phyloP scores from a whole-genome alignment of 2,888 invertebrate genomes.

The Zeuzera pyrina region DNA sequence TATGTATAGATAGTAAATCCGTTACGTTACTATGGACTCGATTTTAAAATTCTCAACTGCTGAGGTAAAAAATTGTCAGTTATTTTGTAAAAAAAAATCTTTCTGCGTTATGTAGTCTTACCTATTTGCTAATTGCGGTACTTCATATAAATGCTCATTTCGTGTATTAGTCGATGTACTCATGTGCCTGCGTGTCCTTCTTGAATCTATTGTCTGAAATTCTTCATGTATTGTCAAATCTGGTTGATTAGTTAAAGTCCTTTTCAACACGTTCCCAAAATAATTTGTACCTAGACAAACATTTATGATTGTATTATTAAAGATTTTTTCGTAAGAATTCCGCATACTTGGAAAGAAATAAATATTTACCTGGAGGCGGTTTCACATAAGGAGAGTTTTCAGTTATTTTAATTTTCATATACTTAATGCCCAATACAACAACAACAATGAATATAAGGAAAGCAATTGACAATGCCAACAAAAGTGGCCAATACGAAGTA shows the following conservation, averaged over 20 bases:
- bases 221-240: conserved; percentile 83
- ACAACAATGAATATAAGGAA: conserved; percentile 58
- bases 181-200: conserved; percentile 43
- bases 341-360: background rate
- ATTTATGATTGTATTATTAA: too few species aligned
- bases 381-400: conserved; percentile 59
- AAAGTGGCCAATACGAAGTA: conserved; percentile 56
- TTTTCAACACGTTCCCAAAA: conserved; percentile 87
- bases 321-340: too few species aligned
- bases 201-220: conserved; percentile 85
- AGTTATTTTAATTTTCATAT: conserved; percentile 56
- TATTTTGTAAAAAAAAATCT: too few species aligned
- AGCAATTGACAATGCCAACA: conserved; percentile 52
- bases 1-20: too few species aligned
- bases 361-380: conserved; percentile 50
- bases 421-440: conserved; percentile 56
- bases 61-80: background rate
- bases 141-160: conserved; percentile 90
- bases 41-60: background rate
- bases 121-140: conserved; percentile 77
- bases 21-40: background rate
- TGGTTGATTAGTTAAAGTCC: conserved; percentile 84
- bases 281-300: conserved; percentile 74
- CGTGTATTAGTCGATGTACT: conserved; percentile 77
- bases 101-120: too few species aligned